Evolutionary conservation across 2,888 invertebrate species (phyloP).

Genomic region (Himalopsyche kuldschensis): DNA sequence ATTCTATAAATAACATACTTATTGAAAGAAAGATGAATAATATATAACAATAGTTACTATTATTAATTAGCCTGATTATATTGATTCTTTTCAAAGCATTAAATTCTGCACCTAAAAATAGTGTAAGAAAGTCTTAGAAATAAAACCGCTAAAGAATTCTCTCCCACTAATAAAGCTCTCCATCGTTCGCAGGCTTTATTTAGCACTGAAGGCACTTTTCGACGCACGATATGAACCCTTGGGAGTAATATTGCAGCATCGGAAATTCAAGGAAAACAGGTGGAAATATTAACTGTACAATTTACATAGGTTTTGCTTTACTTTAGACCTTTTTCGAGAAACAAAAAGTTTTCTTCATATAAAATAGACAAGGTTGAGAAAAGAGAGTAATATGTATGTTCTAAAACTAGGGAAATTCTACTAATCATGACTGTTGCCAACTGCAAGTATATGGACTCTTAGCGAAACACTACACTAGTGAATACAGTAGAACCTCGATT

Average conservation of each 20-base stretch:
- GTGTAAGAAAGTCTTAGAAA: neutral
- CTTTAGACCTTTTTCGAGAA: neutral
- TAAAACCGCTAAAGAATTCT: neutral
- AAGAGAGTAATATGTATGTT: too few relatives aligned
- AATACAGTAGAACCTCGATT: constrained; percentile 23
- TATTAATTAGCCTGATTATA: too few relatives aligned
- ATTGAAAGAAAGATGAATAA: too few relatives aligned
- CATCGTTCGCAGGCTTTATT: neutral
- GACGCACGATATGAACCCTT: neutral
- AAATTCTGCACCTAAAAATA: neutral
- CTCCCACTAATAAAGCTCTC: neutral
- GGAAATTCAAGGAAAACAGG: neutral
- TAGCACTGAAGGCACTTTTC: neutral
- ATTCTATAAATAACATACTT: too few relatives aligned
- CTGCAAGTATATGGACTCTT: too few relatives aligned
- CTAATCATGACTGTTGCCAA: too few relatives aligned
- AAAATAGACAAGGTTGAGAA: too few relatives aligned
- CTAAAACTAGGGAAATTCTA: too few relatives aligned
- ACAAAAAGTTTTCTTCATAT: neutral
- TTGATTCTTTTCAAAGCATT: too few relatives aligned
- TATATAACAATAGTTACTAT: too few relatives aligned
- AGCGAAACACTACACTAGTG: too few relatives aligned
- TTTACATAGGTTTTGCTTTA: neutral
- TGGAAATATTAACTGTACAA: neutral
- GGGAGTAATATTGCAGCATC: neutral